Evolutionary conservation across 2,113 vertebrate species (phyloP), one percentile per base, ranked within the genome.

Genomic region (Cinclus cinclus): DNA sequence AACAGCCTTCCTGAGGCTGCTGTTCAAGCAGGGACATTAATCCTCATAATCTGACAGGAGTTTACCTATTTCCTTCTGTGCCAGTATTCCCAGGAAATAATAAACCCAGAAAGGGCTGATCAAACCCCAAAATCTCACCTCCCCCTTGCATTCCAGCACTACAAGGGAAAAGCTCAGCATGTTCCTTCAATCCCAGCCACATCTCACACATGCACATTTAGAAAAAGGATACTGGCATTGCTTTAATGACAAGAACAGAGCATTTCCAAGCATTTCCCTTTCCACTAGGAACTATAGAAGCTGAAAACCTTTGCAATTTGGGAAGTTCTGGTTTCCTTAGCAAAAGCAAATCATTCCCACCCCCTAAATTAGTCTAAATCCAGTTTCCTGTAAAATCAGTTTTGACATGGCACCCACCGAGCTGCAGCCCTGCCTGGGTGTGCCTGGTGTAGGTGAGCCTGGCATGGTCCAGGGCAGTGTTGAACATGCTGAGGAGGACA

Each of bases 401-500:
- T 47, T 46, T 18, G 17, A 6, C 20, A 1, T 0, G 50, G 35
- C 31, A 92, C 96, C 11, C 96, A 99, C 99, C 98, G 3, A 94
- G 94, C 44, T 98, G 91, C 75, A 92, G 91, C 76, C 98, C 97
- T 30, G 97, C 89, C 56, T 97, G 97, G 52, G 98, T 83, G 52
- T 97, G 98, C 82, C 93, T 95, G 92, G 59, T 91, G 87, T 97
- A 99, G 89, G 99, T 97, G 44, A 96, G 28, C 96, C 98, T 98
- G 47, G 98, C 98, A 3, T 89, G 87, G 73, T 99, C 98, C 90
- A 99, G 96, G 49, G 99, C 98, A 82, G 83, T 74, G 84, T 94
- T 98, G 95, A 99, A 98, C 98, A 98, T 98, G 68, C 76, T 88
- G 67, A 99, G 93, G 17, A 99, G 98, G 14, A 89, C 49, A 6